A percentile compares a stretch with the other conserved stretches of the same genome.
Evolutionary conservation across 2,888 invertebrate species (phyloP).

Genomic region (Orthonevra nobilis): DNA sequence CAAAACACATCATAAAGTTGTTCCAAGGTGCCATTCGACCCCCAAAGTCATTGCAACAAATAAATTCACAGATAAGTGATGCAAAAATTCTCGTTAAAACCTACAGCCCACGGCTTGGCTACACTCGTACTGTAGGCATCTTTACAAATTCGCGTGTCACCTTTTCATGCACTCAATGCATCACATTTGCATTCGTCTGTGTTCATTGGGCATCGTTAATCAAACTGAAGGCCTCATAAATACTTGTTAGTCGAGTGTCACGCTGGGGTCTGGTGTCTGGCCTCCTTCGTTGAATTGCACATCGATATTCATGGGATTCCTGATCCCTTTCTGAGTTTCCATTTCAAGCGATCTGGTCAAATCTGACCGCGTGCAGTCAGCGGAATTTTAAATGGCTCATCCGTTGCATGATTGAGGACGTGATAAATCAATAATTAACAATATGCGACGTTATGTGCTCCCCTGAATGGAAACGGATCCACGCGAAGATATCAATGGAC

Average conservation of each 20-base stretch:
- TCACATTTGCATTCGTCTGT: slow-evolving; percentile 67
- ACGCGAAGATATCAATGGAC: slow-evolving; percentile 21
- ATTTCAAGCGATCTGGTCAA: slow-evolving; percentile 6
- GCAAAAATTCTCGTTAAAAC: slow-evolving; percentile 20
- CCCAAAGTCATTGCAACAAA: slow-evolving; percentile 31
- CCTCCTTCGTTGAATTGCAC: slow-evolving; percentile 35
- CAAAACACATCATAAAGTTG: neutral
- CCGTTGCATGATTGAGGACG: slow-evolving; percentile 67
- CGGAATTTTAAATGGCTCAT: slow-evolving; percentile 60
- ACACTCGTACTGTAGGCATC: slow-evolving; percentile 8
- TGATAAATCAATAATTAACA: slow-evolving; percentile 71
- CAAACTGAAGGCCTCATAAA: slow-evolving; percentile 65
- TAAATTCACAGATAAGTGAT: slow-evolving; percentile 47
- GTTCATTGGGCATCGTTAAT: slow-evolving; percentile 61
- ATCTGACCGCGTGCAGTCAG: slow-evolving; percentile 19
- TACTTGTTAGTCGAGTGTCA: slow-evolving; percentile 67
- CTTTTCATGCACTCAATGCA: slow-evolving; percentile 60
- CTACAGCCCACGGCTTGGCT: slow-evolving; percentile 1
- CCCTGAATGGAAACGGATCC: slow-evolving; percentile 21
- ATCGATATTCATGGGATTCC: slow-evolving; percentile 47
- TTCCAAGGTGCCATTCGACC: slow-evolving; percentile 30
- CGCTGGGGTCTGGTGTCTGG: slow-evolving; percentile 57
- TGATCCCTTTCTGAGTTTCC: slow-evolving; percentile 51
- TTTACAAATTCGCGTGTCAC: slow-evolving; percentile 68
- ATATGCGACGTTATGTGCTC: slow-evolving; percentile 50